Base-by-base conservation (phyloP, 2,113 vertebrate species). In the Archilochus colubris region DNA sequence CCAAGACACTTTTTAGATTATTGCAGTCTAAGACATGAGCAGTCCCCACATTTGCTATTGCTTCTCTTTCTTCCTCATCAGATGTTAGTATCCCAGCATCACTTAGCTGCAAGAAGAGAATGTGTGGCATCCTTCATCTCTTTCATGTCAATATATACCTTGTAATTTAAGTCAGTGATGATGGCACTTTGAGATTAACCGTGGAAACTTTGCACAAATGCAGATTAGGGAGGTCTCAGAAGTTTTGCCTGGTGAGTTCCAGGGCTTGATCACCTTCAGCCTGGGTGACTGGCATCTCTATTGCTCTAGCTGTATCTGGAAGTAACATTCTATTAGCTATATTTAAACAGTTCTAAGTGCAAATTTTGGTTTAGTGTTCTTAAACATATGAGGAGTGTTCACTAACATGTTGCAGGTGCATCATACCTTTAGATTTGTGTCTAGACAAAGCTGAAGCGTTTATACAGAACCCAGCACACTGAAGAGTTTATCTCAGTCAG, bases 391-490 rank as follows among this genome's bases (percentile, higher is more conserved):
- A 66, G 24, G 10, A 48, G 2, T 10, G 36, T 87, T 91, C 55
- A 36, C 59, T 88, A 36, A 33, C 6, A 4, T 10, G 19, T 28
- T 59, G 50, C 46, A 54, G 30, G 57, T 74, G 28, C 24, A 13
- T 66, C 31, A 31, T 28, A 46, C 19, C 31, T 70, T 89, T 17
- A 30, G 33, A 69, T 54, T 85, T 79, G 12, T 7, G 4, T 69
- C 27, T 36, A 62, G 53, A 21, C 33, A 67, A 62, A 59, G 33
- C 64, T 28, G 6, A 58, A 40, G 11, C 43, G 54, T 33, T 46
- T 51, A 8, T 2, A 30, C 0, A 2, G 78, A 80, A 31, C 21
- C 33, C 23, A 28, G 44, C 44, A 40, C 1, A 2, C 48, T 14
- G 38, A 43, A 58, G 46, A 30, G 14, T 3, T 82, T 54, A 62